Evolutionary conservation across 1,140 invertebrate genomes (phyloP), one percentile per base, ranked within the genome.

Genomic region (Drosophila teissieri): DNA sequence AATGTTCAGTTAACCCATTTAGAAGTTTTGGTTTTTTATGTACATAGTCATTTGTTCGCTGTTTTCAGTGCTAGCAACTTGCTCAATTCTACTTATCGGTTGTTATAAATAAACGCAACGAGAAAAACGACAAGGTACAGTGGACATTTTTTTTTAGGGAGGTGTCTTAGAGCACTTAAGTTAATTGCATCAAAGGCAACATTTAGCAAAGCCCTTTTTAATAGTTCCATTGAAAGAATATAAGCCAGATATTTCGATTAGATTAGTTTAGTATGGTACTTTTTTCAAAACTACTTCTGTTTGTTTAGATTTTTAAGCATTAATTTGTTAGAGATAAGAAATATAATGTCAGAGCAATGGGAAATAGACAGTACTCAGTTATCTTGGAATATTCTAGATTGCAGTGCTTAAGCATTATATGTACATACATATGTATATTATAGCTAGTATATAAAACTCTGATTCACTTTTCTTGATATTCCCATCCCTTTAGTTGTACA

Each of bases 1-100:
- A 67, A 68, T 68, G 61, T 44, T 52, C 27, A 68, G 63, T 68
- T 69, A 69, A 68, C 67, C 67, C 67, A 69, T 69, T 69, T 69
- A 54, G 24, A 69, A 68, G 34, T 55, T 68, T 68, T 69, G n/a
- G n/a, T 48, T 31, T 61, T 61, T 67, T 27, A 8, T 45, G 36
- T 49, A 22, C 40, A 11, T 63, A 49, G 31, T 65, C 22, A 36
- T 63, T 65, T 65, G 37, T 37, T 69, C 14, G 63, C 17, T 17
- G 40, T 46, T 54, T 69, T 46, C 57, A 62, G 63, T 62, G 57
- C 57, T 40, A 24, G 55, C 17, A 14, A 62, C 49, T 40, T 49
- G 57, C 63, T 67, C 63, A 67, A 63, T 67, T 36, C 44, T 68
- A 49, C 63, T 69, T 69, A 69, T 69, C 65, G 65, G 37, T 3